Evolutionary conservation across 1,140 invertebrate species (phyloP), one percentile per base, ranked within the genome.

Genomic region (Calycopis cecrops): DNA sequence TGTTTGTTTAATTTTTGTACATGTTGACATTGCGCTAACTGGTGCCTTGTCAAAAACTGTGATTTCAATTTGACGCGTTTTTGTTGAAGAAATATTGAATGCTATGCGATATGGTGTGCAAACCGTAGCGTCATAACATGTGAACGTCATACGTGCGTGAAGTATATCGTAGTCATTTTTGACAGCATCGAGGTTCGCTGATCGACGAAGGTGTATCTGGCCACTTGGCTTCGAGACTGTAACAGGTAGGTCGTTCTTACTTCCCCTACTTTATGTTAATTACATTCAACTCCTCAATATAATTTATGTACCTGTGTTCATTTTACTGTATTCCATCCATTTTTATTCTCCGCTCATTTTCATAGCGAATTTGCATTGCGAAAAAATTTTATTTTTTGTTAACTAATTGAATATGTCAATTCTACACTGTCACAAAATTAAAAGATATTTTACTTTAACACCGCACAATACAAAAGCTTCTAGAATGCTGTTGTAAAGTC

Each of bases 151-250:
- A 2, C 63, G 69, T 73, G 70, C 69, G 68, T 65, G 62, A 62
- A 65, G 50, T 70, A 69, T 68, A 28, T 28, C 21, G 55, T 67
- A 60, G 62, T 69, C 52, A 57, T 59, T 68, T 68, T 76, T 69
- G 76, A 69, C 71, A 76, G 71, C 67, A 40, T 49, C 48, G 56
- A 55, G 21, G 54, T 37, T 42, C 52, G 54, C 33, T 17, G 61
- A 11, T 51, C 34, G 21, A 28, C 21, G 7, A 40, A 12, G n/a
- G 2, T 6, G 38, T 7, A 40, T 8, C 12, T 7, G 11, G 12
- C 10, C 3, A 12, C n/a, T 11, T 3, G 14, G 8, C 14, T 14
- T 14, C 38, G 14, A 40, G 38, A 12, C 11, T 40, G 38, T 40
- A 8, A 4, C 12, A 40, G 38, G 38, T 40, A 40, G 38, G 38